Evolutionary conservation across 2,888 invertebrate genomes (phyloP), one percentile per base, ranked within the genome.

Genomic region (Dromius quadrimaculatus): DNA sequence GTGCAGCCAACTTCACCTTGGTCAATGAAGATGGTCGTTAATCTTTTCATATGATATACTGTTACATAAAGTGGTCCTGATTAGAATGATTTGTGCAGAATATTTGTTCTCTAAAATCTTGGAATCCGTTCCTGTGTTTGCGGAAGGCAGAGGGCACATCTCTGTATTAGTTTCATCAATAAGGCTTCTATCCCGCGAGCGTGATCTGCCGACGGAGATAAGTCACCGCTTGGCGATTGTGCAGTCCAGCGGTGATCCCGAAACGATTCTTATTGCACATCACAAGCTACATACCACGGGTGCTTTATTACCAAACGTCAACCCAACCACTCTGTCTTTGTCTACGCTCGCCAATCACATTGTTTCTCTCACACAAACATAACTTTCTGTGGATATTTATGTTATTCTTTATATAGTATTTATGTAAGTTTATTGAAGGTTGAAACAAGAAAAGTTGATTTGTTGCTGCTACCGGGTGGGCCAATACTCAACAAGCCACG

Each of bases 191-290:
- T 50, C 50, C 34, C 28, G 50, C 54, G 65, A 62, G 62, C 62
- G 62, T 62, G 62, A 65, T 65, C 65, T 36, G 54, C 19, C 62
- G 41, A 62, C 62, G 62, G 38, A 65, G 65, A 65, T 65, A 65
- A 65, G 65, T 65, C 65, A 65, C 36, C 65, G 65, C 22, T 19
- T 22, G 36, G 50, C 54, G 65, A 65, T 65, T 65, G 65, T 65
- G 38, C 34, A 50, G 65, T 65, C 65, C 38, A 54, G 54, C 34
- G 50, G 38, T 65, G 65, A 65, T 65, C 54, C 65, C 36, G 65
- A 65, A 65, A 65, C 65, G 54, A 65, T 65, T 65, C 65, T 65
- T 65, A 65, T 65, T 65, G 65, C 65, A 65, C 65, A 65, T 65
- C 65, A 65, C 36, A 23, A 20, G n/a, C 34, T 9, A 22, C 65